These are phyloP conservation scores for Pseudomyrmex flavicornis DNA, from an alignment of 1,140 invertebrate genomes.

Conservation along the genomic window DNA sequence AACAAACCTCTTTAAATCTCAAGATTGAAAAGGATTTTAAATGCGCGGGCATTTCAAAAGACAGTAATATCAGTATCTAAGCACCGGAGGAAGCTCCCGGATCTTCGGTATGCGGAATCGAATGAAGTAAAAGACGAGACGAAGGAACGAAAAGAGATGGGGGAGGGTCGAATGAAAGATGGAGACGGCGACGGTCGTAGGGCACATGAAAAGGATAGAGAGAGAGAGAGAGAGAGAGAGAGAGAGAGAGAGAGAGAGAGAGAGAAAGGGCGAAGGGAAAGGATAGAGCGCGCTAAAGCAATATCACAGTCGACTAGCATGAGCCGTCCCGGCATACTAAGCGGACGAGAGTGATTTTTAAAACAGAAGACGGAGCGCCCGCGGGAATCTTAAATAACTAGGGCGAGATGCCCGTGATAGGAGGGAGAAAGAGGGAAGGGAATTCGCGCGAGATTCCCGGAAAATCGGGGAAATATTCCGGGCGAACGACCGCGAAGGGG, in stretches of 20 bases:
- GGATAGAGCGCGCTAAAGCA: conserved; percentile 63
- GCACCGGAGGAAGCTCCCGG: neutral
- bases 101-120: conserved; percentile 48
- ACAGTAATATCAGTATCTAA: conserved; percentile 15
- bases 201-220: neutral
- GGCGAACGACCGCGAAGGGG: conserved; percentile 58
- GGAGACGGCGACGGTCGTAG: neutral
- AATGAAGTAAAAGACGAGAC: conserved; percentile 52
- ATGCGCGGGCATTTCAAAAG: neutral
- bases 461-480: conserved; percentile 74
- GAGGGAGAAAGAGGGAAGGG: conserved; percentile 7
- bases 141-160: conserved; percentile 41
- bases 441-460: neutral
- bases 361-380: conserved; percentile 73
- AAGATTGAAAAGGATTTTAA: conserved; percentile 24
- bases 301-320: conserved; percentile 79
- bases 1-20: conserved; percentile 19
- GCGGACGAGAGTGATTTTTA: conserved; percentile 76
- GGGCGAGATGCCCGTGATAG: neutral
- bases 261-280: neutral
- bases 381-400: conserved; percentile 77
- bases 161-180: conserved; percentile 12
- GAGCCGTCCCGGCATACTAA: conserved; percentile 74
- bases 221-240: too few species aligned
- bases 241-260: too few species aligned